Conservation (phyloP, 2,888 invertebrate genomes). For the Disparrhopalites patrizii region DNA sequence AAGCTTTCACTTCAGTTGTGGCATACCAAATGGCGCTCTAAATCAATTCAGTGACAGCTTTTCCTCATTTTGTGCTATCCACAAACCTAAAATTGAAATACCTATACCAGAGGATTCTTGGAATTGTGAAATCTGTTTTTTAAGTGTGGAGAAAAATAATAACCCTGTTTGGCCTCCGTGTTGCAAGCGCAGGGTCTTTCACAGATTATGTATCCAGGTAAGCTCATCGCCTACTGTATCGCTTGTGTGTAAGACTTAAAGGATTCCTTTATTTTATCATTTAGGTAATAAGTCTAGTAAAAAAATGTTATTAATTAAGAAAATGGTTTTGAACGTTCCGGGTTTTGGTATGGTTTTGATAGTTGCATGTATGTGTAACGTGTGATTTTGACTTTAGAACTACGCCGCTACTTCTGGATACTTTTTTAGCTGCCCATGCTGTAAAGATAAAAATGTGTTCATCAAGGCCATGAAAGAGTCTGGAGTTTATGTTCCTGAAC, state of each 20-base stretch:
- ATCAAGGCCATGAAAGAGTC: constrained; percentile 59
- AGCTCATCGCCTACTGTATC: too few relatives aligned
- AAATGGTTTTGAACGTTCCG: background rate
- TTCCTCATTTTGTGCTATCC: constrained; percentile 61
- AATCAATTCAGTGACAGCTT: constrained; percentile 64
- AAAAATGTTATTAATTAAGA: background rate
- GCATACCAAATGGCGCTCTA: constrained; percentile 60
- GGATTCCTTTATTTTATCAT: too few relatives aligned
- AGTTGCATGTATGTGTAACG: background rate
- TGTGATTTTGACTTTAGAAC: constrained; percentile 55
- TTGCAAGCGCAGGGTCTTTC: constrained; percentile 73
- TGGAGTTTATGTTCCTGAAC: constrained; percentile 75
- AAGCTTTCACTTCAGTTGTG: constrained; percentile 73
- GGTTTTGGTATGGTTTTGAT: background rate
- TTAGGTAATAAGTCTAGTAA: too few relatives aligned
- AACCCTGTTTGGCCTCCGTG: constrained; percentile 66
- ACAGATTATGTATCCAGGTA: constrained; percentile 67
- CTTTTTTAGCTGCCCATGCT: constrained; percentile 78
- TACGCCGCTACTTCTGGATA: constrained; percentile 73
- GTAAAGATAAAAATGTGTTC: constrained; percentile 65
- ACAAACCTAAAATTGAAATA: constrained; percentile 59
- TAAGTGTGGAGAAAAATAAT: constrained; percentile 56
- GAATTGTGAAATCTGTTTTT: constrained; percentile 68
- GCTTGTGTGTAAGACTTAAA: too few relatives aligned
- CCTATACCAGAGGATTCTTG: constrained; percentile 50